Evolutionary conservation across 2,888 invertebrate species (phyloP), one percentile per base, ranked within the genome.

Genomic region (Sinopyrophorus schimmeli): DNA sequence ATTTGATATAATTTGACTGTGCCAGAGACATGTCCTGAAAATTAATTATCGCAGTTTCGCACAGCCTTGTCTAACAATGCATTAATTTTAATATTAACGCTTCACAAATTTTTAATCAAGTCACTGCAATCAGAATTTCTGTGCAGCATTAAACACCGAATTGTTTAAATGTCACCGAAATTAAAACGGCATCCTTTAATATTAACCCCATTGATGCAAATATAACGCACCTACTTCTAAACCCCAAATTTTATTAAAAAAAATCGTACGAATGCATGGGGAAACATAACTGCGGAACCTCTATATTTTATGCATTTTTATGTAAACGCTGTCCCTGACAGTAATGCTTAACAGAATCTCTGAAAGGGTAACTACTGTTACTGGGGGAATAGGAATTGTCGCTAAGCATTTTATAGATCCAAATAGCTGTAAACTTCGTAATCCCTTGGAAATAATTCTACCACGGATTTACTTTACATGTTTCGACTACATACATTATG

Each of bases 371-470:
- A 70, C 68, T 69, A 63, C 66, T 63, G 59, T 57, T 62, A 67
- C 66, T 67, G 66, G 71, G 71, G 70, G 72, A 72, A 71, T 72
- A 71, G 69, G 71, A 72, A 72, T 72, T 69, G 71, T 70, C 71
- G 70, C 72, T 72, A 72, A 72, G 71, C 72, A 72, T 70, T 64
- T 69, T 65, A 69, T 70, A n/a, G n/a, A n/a, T n/a, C n/a, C n/a
- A n/a, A n/a, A n/a, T n/a, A n/a, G n/a, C n/a, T n/a, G n/a, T n/a
- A n/a, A n/a, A 64, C 62, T 63, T 62, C 62, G 66, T 69, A 71
- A 72, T 72, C 71, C 70, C 61, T 55, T 54, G 65, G n/a, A n/a
- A n/a, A n/a, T n/a, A n/a, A n/a, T n/a, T n/a, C n/a, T n/a, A n/a
- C n/a, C n/a, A n/a, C n/a, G n/a, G n/a, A n/a, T n/a, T n/a, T n/a